phyloP scores from a whole-genome alignment of 2,113 vertebrate species.

The cattle (Bos taurus) region DNA sequence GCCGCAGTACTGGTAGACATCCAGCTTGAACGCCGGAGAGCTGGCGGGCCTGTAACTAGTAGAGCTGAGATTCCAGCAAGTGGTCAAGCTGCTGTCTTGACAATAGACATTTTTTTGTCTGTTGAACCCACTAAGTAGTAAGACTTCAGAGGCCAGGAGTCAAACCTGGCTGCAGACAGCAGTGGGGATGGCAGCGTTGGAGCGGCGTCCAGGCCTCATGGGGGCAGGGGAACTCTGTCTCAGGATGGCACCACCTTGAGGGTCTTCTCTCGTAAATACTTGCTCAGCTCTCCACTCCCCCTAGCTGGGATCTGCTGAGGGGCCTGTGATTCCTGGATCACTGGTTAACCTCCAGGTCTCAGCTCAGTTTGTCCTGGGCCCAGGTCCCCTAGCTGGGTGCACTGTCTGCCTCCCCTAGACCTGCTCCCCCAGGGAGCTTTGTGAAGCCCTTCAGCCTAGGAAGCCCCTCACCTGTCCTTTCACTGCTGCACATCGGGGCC shows the following conservation, averaged over 20 bases:
- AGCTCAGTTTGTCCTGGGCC: neutral
- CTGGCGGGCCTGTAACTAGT: neutral
- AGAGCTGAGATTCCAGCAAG: neutral
- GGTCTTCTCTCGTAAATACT: neutral
- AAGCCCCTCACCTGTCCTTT: neutral
- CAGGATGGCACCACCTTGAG: rapidly evolving
- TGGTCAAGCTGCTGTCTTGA: neutral
- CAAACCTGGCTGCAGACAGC: neutral
- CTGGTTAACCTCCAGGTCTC: neutral
- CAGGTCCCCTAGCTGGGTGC: neutral
- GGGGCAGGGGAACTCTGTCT: neutral
- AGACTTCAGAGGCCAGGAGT: neutral
- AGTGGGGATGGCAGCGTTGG: neutral
- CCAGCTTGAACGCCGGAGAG: neutral
- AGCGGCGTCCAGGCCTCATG: neutral
- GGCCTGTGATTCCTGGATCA: neutral
- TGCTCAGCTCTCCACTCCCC: neutral
- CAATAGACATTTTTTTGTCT: neutral
- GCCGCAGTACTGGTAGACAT: neutral
- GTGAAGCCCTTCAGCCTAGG: neutral
- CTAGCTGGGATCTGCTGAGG: neutral
- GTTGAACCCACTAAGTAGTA: neutral
- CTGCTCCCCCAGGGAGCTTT: neutral
- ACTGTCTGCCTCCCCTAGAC: neutral
- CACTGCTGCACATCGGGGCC: neutral